Evolutionary conservation across 2,113 vertebrate species (phyloP).

Genomic region (Colistium nudipinnis): DNA sequence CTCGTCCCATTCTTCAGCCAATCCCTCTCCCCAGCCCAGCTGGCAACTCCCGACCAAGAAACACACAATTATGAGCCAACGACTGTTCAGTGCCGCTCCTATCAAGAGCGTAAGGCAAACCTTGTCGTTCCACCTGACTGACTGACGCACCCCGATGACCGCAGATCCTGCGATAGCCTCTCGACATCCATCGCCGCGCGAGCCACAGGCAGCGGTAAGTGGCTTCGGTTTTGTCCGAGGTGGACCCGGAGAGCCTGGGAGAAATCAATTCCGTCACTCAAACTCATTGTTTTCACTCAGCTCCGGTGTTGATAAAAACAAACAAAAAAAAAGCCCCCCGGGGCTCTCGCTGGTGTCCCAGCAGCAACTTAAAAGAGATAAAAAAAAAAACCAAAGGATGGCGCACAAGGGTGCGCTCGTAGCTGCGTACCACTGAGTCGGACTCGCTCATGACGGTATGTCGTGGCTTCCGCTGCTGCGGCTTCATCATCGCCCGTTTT

Average conservation of each 20-base stretch:
- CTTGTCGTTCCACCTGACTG: constrained; percentile 61
- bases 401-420: neutral
- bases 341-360: constrained; percentile 29
- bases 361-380: constrained; percentile 27
- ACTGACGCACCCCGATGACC: constrained; percentile 62
- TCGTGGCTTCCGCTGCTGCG: neutral
- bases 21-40: constrained; percentile 4
- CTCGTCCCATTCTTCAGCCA: constrained; percentile 5
- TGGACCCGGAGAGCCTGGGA: constrained; percentile 53
- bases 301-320: constrained; percentile 26
- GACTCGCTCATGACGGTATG: constrained; percentile 14
- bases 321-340: too few species aligned
- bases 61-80: constrained; percentile 40
- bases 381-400: constrained; percentile 11
- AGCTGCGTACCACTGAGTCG: constrained; percentile 1
- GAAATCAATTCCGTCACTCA: constrained; percentile 69
- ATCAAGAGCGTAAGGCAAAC: constrained; percentile 30
- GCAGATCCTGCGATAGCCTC: constrained; percentile 66
- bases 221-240: constrained; percentile 65
- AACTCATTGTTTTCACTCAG: constrained; percentile 55
- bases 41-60: constrained; percentile 18
- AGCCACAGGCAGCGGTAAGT: constrained; percentile 58
- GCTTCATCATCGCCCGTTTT: neutral
- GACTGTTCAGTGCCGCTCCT: constrained; percentile 42
- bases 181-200: constrained; percentile 60